Base-by-base conservation (phyloP, 1,140 invertebrate species). In the Phymorhynchus buccinoides region DNA sequence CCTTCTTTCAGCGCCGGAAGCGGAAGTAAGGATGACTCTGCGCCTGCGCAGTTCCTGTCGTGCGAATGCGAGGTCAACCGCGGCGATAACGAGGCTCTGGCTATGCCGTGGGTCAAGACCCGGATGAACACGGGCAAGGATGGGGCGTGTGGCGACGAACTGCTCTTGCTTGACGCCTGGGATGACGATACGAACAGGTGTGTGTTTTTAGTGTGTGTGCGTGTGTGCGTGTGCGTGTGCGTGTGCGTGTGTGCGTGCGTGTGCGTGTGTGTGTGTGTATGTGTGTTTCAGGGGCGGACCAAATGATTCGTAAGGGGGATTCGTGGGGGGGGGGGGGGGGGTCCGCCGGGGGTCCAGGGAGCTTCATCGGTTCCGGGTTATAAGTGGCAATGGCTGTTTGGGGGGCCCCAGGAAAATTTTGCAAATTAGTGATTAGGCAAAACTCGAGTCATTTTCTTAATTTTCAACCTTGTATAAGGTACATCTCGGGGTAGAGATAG, bases 41-140 rank as follows among this genome's bases (percentile, higher is more conserved):
- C 81, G 62, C 81, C 68, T 0, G 39, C 62, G 81, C 35, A 71
- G 62, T 68, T 37, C 62, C 66, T 83, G 62, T 83, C 81, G 41
- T 83, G 81, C 39, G 81, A 83, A 41, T 83, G 81, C 81, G 62
- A 71, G 62, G 66, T 83, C 62, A 52, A 35, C 3, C 62, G 66
- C 30, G 37, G 44, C 22, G 37, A 32, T 14, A 83, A 22, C 81
- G 35, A 35, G 41, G 62, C 62, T 9, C 39, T 83, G 41, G n/a
- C 81, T 27, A 44, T 83, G 35, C 62, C 81, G 18, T 83, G 62
- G 52, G 3, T 83, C 22, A 56, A 42, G 52, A 37, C 66, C 62
- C 22, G 37, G 14, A 62, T 83, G 56, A 27, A 73, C 18, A 35
- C 6, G 62, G 62, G 39, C 42, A 79, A 30, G 42, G 44, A 32